A percentile compares a stretch with the other conserved stretches of the same genome.
Evolutionary conservation across 2,113 vertebrate genomes (phyloP).

Genomic region (Eulemur rufifrons): DNA sequence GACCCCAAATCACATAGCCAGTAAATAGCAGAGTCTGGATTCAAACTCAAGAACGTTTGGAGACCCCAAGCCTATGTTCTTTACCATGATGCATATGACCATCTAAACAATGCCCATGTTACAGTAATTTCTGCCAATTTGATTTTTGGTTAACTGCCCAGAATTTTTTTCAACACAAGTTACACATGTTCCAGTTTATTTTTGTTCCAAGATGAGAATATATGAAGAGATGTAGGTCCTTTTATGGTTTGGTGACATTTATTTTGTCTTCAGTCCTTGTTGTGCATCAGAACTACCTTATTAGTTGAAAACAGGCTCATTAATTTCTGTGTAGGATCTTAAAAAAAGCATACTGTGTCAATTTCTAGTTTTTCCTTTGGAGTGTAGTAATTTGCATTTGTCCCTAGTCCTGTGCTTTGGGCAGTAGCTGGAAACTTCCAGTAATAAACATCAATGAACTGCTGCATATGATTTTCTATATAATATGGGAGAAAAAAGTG

Average conservation of each 20-base stretch:
- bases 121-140: not conserved
- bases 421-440: not conserved
- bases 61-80: not conserved
- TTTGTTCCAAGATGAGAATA: constrained; percentile 54
- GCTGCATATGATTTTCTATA: not conserved
- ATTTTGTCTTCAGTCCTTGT: constrained; percentile 27
- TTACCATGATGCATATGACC: not conserved
- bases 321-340: not conserved
- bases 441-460: not conserved
- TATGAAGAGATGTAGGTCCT: not conserved
- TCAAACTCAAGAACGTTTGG: not conserved
- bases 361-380: constrained; percentile 23
- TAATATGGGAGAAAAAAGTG: not conserved
- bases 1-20: not conserved
- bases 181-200: constrained; percentile 33
- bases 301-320: constrained; percentile 36
- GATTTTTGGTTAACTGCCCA: constrained; percentile 15
- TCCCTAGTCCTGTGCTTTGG: not conserved
- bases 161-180: constrained; percentile 30
- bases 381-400: constrained; percentile 24
- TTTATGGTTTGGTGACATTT: constrained; percentile 40
- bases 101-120: not conserved
- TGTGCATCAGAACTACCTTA: not conserved
- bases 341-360: not conserved
- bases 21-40: not conserved